Base-by-base conservation (phyloP, 2,888 invertebrate species). In the Elgonia sp. region DNA sequence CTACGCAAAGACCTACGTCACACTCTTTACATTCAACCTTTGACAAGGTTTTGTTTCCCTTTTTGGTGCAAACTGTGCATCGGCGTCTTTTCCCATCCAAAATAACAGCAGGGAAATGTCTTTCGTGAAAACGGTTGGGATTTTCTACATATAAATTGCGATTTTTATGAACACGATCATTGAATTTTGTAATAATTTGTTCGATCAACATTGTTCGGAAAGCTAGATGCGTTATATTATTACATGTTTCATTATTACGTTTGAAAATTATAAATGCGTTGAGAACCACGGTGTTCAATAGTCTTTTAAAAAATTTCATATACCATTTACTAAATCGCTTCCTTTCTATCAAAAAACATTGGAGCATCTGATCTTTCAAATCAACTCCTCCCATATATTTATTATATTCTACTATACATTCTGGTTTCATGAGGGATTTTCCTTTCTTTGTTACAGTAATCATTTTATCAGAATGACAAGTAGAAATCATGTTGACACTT, bases 401-500 rank as follows among this genome's bases (percentile, higher is more conserved):
- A 55, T 55, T 72, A 39, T 72, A 72, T n/a, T 72, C 55, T 9
- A 39, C 10, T 4, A 72, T 12, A 55, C 55, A 72, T 8, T 29
- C 10, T 37, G 70, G 70, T 39, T 72, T 53, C 0, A 18, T 16
- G 29, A 50, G 16, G 29, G 4, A 2, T 9, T 16, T 9, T 9
- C 50, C 69, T 69, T 69, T 69, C 10, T 69, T 69, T 50, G 1
- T 50, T 50, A 50, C 7, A 9, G 46, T 50, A 16, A 50, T n/a
- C 2, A 69, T 14, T 12, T 69, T 20, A 18, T 9, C 69, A 50
- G 18, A 21, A 37, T 55, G 73, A 73, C 29, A 57, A 37, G 57
- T 65, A 5, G 39, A 53, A 63, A 63, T 53, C 77, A 77, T 77
- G 16, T 29, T 77, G 10, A 79, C 79, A 16, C n/a, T 16, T 79